Evolutionary conservation across 2,113 vertebrate species (phyloP).

Genomic region (Petroica traversi): DNA sequence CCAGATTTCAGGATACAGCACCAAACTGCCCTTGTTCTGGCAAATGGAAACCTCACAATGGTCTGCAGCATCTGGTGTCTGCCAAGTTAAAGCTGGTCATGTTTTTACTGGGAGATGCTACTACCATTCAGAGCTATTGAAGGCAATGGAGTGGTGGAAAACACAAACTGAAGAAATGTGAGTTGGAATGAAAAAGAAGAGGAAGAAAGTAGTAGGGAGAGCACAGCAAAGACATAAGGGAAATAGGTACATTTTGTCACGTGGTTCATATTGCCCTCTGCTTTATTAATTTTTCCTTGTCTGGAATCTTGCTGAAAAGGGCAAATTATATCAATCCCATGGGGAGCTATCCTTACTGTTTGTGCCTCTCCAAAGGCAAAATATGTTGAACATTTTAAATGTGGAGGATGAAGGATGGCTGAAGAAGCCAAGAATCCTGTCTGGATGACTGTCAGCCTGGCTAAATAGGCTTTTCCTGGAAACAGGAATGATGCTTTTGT

Average conservation of each 20-base stretch:
- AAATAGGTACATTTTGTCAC: neutral
- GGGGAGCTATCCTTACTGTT: neutral
- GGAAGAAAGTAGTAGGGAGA: neutral
- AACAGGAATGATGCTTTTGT: neutral
- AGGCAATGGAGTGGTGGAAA: neutral
- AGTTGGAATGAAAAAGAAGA: neutral
- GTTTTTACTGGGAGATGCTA: neutral
- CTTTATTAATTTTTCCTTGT: neutral
- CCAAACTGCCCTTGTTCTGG: neutral
- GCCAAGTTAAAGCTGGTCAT: neutral
- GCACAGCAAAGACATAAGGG: neutral
- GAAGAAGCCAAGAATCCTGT: neutral
- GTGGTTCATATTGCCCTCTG: neutral
- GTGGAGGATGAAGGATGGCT: neutral
- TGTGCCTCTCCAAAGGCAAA: neutral
- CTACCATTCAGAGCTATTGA: neutral
- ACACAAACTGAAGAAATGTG: neutral
- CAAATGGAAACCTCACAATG: neutral
- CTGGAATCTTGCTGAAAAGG: neutral
- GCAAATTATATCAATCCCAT: neutral
- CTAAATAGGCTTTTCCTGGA: neutral
- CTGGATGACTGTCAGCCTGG: neutral
- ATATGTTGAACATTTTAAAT: neutral
- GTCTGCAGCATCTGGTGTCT: neutral
- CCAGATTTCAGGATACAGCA: neutral